Conservation (phyloP, 2,113 vertebrate genomes). For the Equus przewalskii region DNA sequence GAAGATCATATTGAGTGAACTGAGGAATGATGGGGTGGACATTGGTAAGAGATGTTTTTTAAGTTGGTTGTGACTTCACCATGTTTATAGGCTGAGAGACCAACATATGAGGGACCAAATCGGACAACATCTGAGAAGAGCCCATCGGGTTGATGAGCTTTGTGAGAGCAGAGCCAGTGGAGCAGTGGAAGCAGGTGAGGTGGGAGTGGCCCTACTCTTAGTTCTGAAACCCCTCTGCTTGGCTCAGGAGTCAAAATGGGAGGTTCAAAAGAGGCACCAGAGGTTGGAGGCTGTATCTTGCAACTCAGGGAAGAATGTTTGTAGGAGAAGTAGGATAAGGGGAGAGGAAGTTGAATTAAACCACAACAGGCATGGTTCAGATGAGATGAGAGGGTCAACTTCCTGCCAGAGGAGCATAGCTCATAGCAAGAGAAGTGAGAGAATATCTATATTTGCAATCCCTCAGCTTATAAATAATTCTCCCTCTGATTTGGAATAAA, state of each 20-base stretch:
- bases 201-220: neutral
- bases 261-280: neutral
- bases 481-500: slow-evolving; percentile 48
- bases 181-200: neutral
- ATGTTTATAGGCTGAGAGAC: neutral
- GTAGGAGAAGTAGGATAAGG: slow-evolving; percentile 74
- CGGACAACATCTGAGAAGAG: neutral
- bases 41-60: neutral
- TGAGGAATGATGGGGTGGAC: neutral
- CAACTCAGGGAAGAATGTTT: slow-evolving; percentile 40
- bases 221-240: neutral
- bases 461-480: slow-evolving; percentile 10
- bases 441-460: slow-evolving; percentile 40
- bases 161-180: neutral
- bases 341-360: slow-evolving; percentile 74
- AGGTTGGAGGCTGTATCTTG: neutral
- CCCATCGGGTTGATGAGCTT: neutral
- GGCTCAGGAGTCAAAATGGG: neutral
- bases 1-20: neutral
- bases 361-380: slow-evolving; percentile 63
- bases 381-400: slow-evolving; percentile 69
- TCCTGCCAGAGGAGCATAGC: slow-evolving; percentile 61
- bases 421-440: slow-evolving; percentile 62
- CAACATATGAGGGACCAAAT: neutral
- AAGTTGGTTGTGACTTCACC: neutral